Percentiles rank a stretch among this genome's conserved stretches.
Evolutionary conservation across 2,113 vertebrate genomes (phyloP).

Genomic region (Vanacampus margaritifer): DNA sequence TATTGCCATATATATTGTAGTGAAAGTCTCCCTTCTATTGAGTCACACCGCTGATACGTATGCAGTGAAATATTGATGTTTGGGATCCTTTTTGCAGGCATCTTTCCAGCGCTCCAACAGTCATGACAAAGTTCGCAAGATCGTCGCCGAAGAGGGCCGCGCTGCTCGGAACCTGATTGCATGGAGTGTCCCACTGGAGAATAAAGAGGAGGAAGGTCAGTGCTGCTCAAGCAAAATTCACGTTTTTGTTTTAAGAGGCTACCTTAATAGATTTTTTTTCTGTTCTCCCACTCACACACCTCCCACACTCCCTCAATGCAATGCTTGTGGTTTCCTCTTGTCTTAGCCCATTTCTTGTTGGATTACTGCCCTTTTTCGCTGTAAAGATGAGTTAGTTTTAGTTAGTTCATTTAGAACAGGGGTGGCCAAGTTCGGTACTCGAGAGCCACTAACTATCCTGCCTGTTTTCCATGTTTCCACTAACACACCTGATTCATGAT

Average conservation of each 20-base stretch:
- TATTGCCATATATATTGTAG: neutral
- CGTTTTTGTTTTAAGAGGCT: no score
- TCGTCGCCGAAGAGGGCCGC: constrained; percentile 95
- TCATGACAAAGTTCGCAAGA: constrained; percentile 96
- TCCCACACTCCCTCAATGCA: constrained; percentile 5
- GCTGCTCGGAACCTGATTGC: constrained; percentile 94
- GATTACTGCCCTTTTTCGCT: neutral
- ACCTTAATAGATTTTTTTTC: neutral
- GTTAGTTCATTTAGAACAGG: neutral
- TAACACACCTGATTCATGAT: no score
- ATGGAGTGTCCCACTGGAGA: constrained; percentile 94
- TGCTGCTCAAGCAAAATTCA: constrained; percentile 16
- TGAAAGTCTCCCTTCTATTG: neutral
- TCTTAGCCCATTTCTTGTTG: neutral
- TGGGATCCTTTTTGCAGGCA: constrained; percentile 70
- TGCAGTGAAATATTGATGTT: neutral
- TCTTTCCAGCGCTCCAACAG: constrained; percentile 96
- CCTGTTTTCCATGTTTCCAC: no score
- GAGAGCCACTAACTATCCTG: no score
- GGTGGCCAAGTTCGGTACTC: no score
- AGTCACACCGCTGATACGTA: neutral
- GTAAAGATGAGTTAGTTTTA: neutral
- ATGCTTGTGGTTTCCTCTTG: neutral
- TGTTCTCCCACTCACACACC: neutral
- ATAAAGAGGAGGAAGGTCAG: constrained; percentile 91